A percentile compares a stretch with the other conserved stretches of the same genome.
Evolutionary conservation across 2,888 invertebrate genomes (phyloP).

Genomic region (Tinea pellionella): DNA sequence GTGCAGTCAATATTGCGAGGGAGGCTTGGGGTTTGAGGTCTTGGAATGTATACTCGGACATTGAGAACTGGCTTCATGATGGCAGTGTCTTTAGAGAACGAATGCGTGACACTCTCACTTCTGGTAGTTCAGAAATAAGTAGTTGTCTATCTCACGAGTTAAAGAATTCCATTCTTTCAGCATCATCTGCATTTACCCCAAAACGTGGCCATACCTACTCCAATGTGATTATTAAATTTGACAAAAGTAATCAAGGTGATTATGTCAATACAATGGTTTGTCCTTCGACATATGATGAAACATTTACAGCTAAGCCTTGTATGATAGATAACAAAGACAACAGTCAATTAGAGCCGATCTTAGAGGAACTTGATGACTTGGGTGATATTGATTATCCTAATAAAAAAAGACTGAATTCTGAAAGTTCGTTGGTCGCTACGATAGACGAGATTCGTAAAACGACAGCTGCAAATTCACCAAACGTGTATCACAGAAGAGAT

Average conservation of each 20-base stretch:
- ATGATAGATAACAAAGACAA: constrained; percentile 66
- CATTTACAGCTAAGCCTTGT: constrained; percentile 69
- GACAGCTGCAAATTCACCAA: constrained; percentile 67
- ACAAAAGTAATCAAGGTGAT: constrained; percentile 54
- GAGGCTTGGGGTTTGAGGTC: constrained; percentile 74
- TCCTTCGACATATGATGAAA: constrained; percentile 42
- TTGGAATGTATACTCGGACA: constrained; percentile 74
- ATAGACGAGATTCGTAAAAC: constrained; percentile 73
- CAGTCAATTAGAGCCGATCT: constrained; percentile 63
- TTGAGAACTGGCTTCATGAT: constrained; percentile 73
- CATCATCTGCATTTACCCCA: constrained; percentile 45
- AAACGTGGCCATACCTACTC: constrained; percentile 56
- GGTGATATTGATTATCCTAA: constrained; percentile 49
- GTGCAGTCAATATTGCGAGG: constrained; percentile 73
- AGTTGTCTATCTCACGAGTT: constrained; percentile 59
- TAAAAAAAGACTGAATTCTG: constrained; percentile 57
- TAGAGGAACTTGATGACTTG: constrained; percentile 69
- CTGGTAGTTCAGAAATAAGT: constrained; percentile 68
- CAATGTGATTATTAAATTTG: constrained; percentile 57
- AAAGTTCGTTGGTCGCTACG: constrained; percentile 72
- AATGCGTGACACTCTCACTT: constrained; percentile 67
- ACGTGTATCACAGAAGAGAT: constrained; percentile 65
- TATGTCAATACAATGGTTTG: constrained; percentile 66
- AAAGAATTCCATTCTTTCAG: constrained; percentile 50
- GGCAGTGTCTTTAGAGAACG: constrained; percentile 71